Evolutionary conservation across 2,113 vertebrate species (phyloP).

Genomic region (Grallaria varia): DNA sequence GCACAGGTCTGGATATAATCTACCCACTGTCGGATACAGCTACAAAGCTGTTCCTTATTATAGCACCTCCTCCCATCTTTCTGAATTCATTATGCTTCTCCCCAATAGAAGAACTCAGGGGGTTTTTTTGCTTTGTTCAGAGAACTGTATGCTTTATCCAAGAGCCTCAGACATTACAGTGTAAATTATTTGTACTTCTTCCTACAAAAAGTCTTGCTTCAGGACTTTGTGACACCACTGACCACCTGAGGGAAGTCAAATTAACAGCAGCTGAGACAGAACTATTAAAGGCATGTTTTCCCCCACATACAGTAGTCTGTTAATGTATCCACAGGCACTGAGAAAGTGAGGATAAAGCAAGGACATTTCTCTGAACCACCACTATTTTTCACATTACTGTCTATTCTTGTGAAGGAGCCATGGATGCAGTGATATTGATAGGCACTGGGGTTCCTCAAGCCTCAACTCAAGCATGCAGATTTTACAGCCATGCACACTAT

Average conservation of each 20-base stretch:
- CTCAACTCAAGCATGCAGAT: not conserved
- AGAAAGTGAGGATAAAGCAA: conserved; percentile 44
- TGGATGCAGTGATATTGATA: not conserved
- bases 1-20: not conserved
- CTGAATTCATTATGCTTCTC: not conserved
- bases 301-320: conserved; percentile 12
- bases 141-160: not conserved
- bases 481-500: not conserved
- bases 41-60: not conserved
- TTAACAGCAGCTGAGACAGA: conserved; percentile 52
- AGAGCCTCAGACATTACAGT: not conserved
- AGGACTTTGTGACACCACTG: conserved; percentile 44
- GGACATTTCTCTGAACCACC: conserved; percentile 9
- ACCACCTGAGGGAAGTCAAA: conserved; percentile 63
- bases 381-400: conserved; percentile 8
- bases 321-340: not conserved
- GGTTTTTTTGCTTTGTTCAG: not conserved
- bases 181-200: conserved; percentile 35
- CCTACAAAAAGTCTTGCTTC: not conserved
- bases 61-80: not conserved
- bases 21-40: not conserved
- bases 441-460: not conserved
- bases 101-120: not conserved
- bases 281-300: conserved; percentile 46
- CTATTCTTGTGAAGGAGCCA: not conserved